These are phyloP conservation scores for Mesochorus sp. DNA, from an alignment of 2,888 invertebrate genomes.

Conservation along the genomic window DNA sequence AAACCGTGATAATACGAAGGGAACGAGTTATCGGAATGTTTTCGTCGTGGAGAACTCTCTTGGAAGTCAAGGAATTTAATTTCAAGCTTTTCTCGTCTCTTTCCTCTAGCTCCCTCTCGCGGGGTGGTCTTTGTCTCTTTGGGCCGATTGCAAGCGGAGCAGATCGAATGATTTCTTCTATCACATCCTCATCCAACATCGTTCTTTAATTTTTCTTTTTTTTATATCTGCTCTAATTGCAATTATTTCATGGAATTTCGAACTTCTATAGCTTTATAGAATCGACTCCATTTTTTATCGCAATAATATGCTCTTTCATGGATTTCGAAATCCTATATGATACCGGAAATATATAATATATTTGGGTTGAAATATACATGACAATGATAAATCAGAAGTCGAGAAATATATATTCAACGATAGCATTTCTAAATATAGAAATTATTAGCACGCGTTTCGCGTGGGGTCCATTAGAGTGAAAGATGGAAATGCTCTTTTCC, in stretches of 20 bases:
- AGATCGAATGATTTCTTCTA: constrained; percentile 56
- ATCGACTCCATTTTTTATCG: too few relatives aligned
- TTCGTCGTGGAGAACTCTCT: constrained; percentile 54
- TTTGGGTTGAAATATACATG: too few relatives aligned
- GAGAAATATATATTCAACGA: constrained; percentile 11
- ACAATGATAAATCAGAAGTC: too few relatives aligned
- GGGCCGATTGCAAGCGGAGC: constrained; percentile 18
- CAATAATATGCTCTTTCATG: too few relatives aligned
- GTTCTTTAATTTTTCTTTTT: constrained; percentile 39
- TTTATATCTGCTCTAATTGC: too few relatives aligned
- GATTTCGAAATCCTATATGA: too few relatives aligned
- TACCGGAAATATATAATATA: too few relatives aligned
- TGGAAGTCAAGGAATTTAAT: constrained; percentile 74
- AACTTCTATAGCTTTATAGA: too few relatives aligned
- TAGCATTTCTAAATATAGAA: constrained; percentile 10
- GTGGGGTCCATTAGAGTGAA: constrained; percentile 57
- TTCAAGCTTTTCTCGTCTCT: constrained; percentile 71
- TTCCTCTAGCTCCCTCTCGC: constrained; percentile 45
- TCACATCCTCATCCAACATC: constrained; percentile 24
- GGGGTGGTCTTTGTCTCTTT: constrained; percentile 37
- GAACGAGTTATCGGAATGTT: constrained; percentile 68
- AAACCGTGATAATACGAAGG: constrained; percentile 63
- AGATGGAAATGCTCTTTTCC: constrained; percentile 60
- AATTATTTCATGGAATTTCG: too few relatives aligned
- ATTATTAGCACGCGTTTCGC: constrained; percentile 55